These are phyloP conservation scores for Pyrocephalus nanus DNA, from an alignment of 2,797 vertebrate genomes.

Conservation along the genomic window DNA sequence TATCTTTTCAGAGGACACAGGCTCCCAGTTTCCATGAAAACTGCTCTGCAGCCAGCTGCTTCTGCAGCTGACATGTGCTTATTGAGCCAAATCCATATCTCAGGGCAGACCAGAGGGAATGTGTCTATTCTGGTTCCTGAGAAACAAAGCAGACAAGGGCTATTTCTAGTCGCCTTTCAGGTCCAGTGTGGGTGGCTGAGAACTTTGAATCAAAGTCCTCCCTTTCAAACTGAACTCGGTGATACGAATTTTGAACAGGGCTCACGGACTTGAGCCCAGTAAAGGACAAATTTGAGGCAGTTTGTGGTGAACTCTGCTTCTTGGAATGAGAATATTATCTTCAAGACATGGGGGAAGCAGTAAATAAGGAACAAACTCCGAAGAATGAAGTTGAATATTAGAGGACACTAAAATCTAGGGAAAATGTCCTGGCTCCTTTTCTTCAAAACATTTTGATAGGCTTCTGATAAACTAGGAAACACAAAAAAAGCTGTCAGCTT, in stretches of 20 bases:
- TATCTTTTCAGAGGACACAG: slow-evolving; percentile 34
- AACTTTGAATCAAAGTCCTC: slow-evolving; percentile 49
- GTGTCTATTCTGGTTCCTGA: slow-evolving; percentile 60
- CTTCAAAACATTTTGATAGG: slow-evolving; percentile 3
- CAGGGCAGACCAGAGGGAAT: slow-evolving; percentile 48
- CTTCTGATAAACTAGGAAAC: slow-evolving; percentile 13
- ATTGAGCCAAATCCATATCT: slow-evolving; percentile 59
- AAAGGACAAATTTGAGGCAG: not conserved
- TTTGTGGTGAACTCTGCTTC: not conserved
- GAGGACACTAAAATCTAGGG: not conserved
- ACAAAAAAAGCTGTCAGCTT: not conserved
- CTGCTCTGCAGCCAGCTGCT: slow-evolving; percentile 40
- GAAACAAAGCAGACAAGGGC: slow-evolving; percentile 49
- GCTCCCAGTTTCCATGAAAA: slow-evolving; percentile 23
- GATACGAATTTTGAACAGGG: not conserved
- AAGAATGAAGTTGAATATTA: not conserved
- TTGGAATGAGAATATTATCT: not conserved
- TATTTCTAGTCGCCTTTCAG: slow-evolving; percentile 69
- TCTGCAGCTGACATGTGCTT: slow-evolving; percentile 43
- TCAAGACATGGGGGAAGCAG: not conserved
- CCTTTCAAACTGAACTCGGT: not conserved
- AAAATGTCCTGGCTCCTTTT: not conserved
- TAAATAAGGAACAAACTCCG: not conserved
- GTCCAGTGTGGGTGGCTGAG: slow-evolving; percentile 66
- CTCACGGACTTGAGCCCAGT: not conserved